phyloP scores from a whole-genome alignment of 2,113 vertebrate genomes.

The Mustelus asterias region DNA sequence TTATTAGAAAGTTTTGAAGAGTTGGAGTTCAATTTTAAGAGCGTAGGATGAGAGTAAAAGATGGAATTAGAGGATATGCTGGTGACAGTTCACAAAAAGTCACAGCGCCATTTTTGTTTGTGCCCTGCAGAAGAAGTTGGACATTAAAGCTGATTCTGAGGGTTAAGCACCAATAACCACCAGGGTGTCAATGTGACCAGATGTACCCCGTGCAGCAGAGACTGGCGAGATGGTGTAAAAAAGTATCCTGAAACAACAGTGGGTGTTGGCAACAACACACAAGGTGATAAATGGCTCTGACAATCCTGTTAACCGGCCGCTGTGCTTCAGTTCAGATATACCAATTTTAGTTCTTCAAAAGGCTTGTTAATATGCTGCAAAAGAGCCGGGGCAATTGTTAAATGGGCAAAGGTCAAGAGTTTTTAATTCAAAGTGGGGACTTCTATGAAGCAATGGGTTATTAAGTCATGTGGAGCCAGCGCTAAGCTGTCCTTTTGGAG shows the following conservation, averaged over 20 bases:
- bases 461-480: slow-evolving; percentile 22
- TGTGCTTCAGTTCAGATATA: slow-evolving; percentile 32
- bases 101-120: too few species aligned
- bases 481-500: slow-evolving; percentile 23
- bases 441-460: slow-evolving; percentile 29
- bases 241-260: slow-evolving; percentile 3
- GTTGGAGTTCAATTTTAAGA: too few species aligned
- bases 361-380: slow-evolving; percentile 35
- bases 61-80: too few species aligned
- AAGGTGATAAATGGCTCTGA: slow-evolving; percentile 23
- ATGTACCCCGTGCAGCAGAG: not conserved
- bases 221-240: not conserved
- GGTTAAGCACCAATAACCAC: not conserved
- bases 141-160: not conserved
- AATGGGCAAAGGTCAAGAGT: slow-evolving; percentile 34
- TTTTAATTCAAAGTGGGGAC: slow-evolving; percentile 36
- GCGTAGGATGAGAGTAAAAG: too few species aligned
- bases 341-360: slow-evolving; percentile 37
- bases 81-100: too few species aligned
- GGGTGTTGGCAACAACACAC: not conserved
- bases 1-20: too few species aligned
- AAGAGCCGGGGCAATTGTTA: slow-evolving; percentile 30
- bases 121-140: not conserved
- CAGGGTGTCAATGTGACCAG: not conserved
- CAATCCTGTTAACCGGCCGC: slow-evolving; percentile 27